Conservation (phyloP, 2,888 invertebrate genomes). For the Calliphora vomitoria region DNA sequence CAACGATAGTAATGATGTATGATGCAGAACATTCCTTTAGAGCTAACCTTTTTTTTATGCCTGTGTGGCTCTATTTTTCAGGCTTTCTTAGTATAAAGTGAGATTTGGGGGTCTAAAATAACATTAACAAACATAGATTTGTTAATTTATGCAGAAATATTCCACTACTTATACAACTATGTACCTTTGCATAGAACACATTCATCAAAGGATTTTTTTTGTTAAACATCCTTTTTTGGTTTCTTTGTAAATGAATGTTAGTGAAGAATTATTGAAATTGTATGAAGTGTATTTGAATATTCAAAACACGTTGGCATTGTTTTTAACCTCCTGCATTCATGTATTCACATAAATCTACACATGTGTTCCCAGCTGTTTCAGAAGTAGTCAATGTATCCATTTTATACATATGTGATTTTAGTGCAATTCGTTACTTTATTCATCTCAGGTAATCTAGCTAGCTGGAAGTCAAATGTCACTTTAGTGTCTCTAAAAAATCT, state of each 20-base stretch:
- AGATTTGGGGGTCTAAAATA: background rate
- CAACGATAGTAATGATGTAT: background rate
- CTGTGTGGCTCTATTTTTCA: background rate
- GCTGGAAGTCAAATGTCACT: too few species aligned
- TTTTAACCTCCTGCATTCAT: conserved; percentile 23
- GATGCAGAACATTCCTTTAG: background rate
- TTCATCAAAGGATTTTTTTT: conserved; percentile 26
- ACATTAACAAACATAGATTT: conserved; percentile 7
- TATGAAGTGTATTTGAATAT: conserved; percentile 57
- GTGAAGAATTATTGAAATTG: conserved; percentile 34
- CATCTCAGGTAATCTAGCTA: too few species aligned
- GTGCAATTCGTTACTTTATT: too few species aligned
- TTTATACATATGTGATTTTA: too few species aligned
- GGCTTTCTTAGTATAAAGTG: too few species aligned
- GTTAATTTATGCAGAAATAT: conserved; percentile 40
- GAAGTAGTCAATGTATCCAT: too few species aligned
- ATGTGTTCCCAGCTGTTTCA: too few species aligned
- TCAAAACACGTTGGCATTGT: conserved; percentile 55
- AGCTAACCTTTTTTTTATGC: background rate
- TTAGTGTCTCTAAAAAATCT: too few species aligned
- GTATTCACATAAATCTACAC: background rate
- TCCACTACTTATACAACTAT: conserved; percentile 27
- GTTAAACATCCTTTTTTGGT: conserved; percentile 12
- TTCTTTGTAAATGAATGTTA: background rate
- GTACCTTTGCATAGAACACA: background rate